Percentiles rank a stretch among this genome's conserved stretches.
Conservation (phyloP, 2,888 invertebrate genomes). For the Eupsilia transversa region DNA sequence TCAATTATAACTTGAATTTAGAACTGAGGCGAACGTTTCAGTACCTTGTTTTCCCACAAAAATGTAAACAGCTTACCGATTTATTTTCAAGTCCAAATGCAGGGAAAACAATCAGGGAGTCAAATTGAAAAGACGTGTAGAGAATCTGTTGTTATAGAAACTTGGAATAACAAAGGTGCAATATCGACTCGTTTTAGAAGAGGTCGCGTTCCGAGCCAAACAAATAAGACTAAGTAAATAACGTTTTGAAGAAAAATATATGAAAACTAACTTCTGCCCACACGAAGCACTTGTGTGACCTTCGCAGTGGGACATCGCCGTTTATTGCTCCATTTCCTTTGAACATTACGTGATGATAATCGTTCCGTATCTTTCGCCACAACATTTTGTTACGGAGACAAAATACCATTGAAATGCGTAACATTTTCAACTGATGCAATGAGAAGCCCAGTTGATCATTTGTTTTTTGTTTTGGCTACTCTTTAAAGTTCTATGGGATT, state of each 20-base stretch:
- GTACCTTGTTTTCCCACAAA: conserved; percentile 48
- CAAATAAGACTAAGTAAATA: conserved; percentile 62
- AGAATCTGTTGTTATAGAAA: conserved; percentile 63
- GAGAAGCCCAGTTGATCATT: conserved; percentile 20
- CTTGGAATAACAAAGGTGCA: conserved; percentile 68
- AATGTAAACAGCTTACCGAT: conserved; percentile 59
- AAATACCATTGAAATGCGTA: conserved; percentile 49
- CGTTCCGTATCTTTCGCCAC: conserved; percentile 40
- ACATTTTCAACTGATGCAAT: conserved; percentile 27
- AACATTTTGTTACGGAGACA: conserved; percentile 53
- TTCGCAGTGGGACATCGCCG: conserved; percentile 52
- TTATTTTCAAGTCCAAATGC: conserved; percentile 54
- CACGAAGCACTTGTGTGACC: conserved; percentile 45
- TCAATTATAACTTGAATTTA: conserved; percentile 62
- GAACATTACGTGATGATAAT: conserved; percentile 58
- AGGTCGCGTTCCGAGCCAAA: conserved; percentile 52
- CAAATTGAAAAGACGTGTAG: conserved; percentile 68
- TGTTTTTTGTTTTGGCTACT: conserved; percentile 39
- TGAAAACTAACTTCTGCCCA: conserved; percentile 36
- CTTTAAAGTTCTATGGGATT: conserved; percentile 30
- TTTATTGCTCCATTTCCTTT: conserved; percentile 61
- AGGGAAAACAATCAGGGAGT: conserved; percentile 62
- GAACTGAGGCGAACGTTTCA: conserved; percentile 46
- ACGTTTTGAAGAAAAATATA: conserved; percentile 49
- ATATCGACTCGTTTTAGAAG: conserved; percentile 61